Conservation (phyloP, 2,113 vertebrate species). For the Lontra canadensis region DNA sequence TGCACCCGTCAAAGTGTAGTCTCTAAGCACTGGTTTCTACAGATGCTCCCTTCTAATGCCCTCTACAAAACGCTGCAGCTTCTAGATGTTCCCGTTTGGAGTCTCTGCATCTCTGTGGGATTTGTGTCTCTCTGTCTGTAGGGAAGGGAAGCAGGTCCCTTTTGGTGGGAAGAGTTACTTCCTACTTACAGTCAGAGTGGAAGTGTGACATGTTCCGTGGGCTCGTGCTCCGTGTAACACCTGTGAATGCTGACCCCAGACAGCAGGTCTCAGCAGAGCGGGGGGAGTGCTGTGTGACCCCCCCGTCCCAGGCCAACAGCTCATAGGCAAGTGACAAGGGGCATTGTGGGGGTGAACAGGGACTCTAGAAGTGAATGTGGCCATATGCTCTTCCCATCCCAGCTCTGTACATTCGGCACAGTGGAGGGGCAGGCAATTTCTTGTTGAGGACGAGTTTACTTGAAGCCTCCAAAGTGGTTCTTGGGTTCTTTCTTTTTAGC, state of each 20-base stretch:
- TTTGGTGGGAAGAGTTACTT: not conserved
- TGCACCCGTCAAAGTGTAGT: not conserved
- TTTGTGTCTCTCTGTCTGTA: not conserved
- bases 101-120: not conserved
- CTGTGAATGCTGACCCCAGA: not conserved
- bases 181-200: not conserved
- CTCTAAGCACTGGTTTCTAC: not conserved
- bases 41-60: not conserved
- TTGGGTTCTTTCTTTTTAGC: not conserved
- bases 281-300: not conserved
- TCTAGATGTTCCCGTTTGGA: not conserved
- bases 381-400: accelerated
- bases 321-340: not conserved
- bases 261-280: not conserved
- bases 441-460: not conserved
- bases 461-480: not conserved
- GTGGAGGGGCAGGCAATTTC: not conserved
- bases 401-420: not conserved
- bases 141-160: not conserved
- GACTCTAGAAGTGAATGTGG: not conserved
- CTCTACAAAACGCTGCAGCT: not conserved
- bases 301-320: not conserved
- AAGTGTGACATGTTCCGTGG: not conserved
- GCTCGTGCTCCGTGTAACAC: not conserved
- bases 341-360: too few relatives aligned